Evolutionary conservation across 2,888 invertebrate species (phyloP).

Genomic region (Latheticus oryzae): DNA sequence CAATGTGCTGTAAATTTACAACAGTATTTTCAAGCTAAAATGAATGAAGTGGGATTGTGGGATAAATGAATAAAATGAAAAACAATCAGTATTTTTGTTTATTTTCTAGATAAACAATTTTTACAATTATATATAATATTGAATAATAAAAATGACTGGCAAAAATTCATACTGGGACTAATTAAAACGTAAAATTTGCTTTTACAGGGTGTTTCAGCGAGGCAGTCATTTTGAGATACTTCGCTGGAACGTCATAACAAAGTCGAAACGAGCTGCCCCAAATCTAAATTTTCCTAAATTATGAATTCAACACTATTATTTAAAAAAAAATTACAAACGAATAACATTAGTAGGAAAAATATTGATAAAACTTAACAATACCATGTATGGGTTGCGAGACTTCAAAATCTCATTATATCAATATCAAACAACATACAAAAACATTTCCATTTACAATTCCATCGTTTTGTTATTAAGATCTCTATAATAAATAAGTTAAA

Average conservation of each 20-base stretch:
- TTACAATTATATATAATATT: conserved; percentile 61
- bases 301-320: conserved; percentile 8
- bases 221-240: neutral
- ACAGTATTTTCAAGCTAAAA: conserved; percentile 92
- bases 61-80: conserved; percentile 73
- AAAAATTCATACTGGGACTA: conserved; percentile 54
- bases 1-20: conserved; percentile 92
- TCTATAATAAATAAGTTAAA: no score
- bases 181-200: conserved; percentile 49
- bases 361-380: conserved; percentile 45
- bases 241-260: conserved; percentile 16
- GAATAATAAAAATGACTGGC: conserved; percentile 65
- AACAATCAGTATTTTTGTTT: conserved; percentile 61
- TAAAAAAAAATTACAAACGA: conserved; percentile 20
- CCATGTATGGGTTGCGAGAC: no score
- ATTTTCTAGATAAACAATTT: no score
- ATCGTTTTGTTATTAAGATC: no score
- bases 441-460: no score
- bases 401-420: conserved; percentile 41
- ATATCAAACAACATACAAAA: conserved; percentile 54
- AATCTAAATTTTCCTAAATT: conserved; percentile 6
- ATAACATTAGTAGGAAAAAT: conserved; percentile 32
- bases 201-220: conserved; percentile 43
- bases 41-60: conserved; percentile 90
- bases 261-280: conserved; percentile 30